These are phyloP conservation scores for Zalophus californianus DNA, from an alignment of 2,797 vertebrate genomes.

Conservation along the genomic window DNA sequence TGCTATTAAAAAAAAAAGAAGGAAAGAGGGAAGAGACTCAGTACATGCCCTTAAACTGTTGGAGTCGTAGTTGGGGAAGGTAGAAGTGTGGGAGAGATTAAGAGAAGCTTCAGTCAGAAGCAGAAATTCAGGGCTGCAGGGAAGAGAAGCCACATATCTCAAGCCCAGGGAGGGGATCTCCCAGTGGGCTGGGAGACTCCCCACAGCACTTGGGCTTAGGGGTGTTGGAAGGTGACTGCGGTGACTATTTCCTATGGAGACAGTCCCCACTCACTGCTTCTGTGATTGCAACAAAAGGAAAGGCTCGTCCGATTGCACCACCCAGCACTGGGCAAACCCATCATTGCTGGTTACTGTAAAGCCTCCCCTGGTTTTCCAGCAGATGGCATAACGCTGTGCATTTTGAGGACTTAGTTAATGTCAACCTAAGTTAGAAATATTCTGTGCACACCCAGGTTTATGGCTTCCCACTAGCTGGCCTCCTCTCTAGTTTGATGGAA, in stretches of 20 bases:
- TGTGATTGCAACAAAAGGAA: neutral
- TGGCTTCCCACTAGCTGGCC: neutral
- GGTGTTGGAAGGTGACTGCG: neutral
- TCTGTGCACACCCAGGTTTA: neutral
- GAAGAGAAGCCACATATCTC: neutral
- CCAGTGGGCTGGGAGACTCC: neutral
- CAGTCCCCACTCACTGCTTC: neutral
- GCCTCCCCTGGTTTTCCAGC: neutral
- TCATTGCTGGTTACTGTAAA: neutral
- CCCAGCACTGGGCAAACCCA: neutral
- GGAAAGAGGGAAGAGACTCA: neutral
- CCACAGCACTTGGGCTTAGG: neutral
- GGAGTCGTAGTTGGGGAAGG: neutral
- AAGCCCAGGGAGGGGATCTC: neutral
- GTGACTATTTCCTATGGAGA: neutral
- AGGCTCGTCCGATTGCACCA: fast-evolving
- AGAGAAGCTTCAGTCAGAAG: neutral
- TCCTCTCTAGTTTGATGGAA: neutral
- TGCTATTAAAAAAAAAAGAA: neutral
- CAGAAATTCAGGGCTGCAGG: neutral
- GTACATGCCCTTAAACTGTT: no score
- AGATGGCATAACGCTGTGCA: neutral
- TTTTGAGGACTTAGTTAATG: neutral
- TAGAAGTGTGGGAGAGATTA: neutral
- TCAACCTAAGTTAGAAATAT: neutral